Evolutionary conservation across 2,888 invertebrate genomes (phyloP), one percentile per base, ranked within the genome.

Genomic region (Scaptomyza reducta): DNA sequence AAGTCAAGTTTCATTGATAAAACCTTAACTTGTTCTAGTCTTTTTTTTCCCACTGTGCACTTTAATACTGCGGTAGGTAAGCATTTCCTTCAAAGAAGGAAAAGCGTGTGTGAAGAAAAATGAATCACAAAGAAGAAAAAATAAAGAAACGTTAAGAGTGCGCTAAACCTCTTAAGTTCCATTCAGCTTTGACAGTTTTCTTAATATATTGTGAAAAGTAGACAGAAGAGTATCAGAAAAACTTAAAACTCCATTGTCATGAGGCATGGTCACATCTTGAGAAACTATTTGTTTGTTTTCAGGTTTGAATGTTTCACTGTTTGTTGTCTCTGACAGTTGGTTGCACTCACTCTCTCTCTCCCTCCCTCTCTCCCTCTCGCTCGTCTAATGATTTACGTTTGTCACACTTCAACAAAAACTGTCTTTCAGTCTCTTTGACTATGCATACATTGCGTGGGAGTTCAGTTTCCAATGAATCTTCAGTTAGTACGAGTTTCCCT

Each of bases 81-180:
- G 42, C 16, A 54, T 45, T 58, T 61, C 58, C 66, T 27, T 22
- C 22, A 22, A 40, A 3, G 50, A 44, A 59, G 56, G 64, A 65
- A 73, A 70, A 56, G 64, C 47, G 56, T 60, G 55, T 64, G 51
- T 25, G 11, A 40, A 31, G 27, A 49, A 33, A 33, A 50, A 6
- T 6, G 35, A 35, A 35, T 35, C 35, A 22, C 22, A 22, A 22
- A 61, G 62, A 42, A 65, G 47, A 60, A 51, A 11, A 38, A 11
- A 31, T 22, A 22, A 46, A 69, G 65, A 71, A 67, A 81, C 73
- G 78, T 69, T 71, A 69, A 71, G 73, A 75, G 80, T 67, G 86
- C 85, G 84, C 84, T 88, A 88, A 85, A 86, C 88, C 88, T 88
- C 84, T 85, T 85, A 85, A 78, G 78, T 85, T 85, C 87, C 65